phyloP scores from a whole-genome alignment of 2,113 vertebrate species.

The Calypte anna region DNA sequence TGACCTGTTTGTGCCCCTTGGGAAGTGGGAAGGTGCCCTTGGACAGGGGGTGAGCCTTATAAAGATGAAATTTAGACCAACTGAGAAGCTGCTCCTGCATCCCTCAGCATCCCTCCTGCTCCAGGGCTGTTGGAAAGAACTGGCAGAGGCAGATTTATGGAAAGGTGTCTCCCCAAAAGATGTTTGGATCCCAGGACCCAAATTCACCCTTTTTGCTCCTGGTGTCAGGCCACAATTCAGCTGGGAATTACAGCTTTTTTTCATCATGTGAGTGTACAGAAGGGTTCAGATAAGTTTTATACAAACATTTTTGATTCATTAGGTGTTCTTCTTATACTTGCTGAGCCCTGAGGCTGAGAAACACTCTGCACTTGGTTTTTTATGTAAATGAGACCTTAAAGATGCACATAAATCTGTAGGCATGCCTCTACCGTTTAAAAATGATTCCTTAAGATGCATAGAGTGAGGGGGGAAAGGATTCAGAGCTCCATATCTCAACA shows the following conservation, averaged over 20 bases:
- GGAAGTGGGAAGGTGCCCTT: slow-evolving; percentile 10
- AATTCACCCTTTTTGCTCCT: slow-evolving; percentile 3
- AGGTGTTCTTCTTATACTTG: slow-evolving; percentile 6
- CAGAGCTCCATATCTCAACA: not conserved
- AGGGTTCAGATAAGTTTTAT: slow-evolving; percentile 24
- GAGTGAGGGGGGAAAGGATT: not conserved
- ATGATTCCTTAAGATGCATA: not conserved
- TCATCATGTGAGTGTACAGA: slow-evolving; percentile 48
- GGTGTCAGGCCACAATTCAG: not conserved
- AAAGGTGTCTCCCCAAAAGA: not conserved
- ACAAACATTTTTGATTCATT: slow-evolving; percentile 42
- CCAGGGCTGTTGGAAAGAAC: not conserved
- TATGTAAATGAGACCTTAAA: slow-evolving; percentile 55
- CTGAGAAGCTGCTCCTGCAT: not conserved
- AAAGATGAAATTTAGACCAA: not conserved
- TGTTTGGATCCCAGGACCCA: slow-evolving; percentile 12
- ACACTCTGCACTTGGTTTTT: not conserved
- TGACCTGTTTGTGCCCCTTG: not conserved
- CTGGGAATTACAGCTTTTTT: slow-evolving; percentile 29
- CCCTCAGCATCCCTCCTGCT: not conserved
- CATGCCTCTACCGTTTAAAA: slow-evolving; percentile 11
- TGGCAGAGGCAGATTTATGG: not conserved
- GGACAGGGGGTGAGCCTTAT: not conserved
- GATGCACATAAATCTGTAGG: slow-evolving; percentile 19
- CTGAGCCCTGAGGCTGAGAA: not conserved